A percentile compares a stretch with the other conserved stretches of the same genome.
Evolutionary conservation across 2,797 vertebrate genomes (phyloP).

Genomic region (Coreius guichenoti): DNA sequence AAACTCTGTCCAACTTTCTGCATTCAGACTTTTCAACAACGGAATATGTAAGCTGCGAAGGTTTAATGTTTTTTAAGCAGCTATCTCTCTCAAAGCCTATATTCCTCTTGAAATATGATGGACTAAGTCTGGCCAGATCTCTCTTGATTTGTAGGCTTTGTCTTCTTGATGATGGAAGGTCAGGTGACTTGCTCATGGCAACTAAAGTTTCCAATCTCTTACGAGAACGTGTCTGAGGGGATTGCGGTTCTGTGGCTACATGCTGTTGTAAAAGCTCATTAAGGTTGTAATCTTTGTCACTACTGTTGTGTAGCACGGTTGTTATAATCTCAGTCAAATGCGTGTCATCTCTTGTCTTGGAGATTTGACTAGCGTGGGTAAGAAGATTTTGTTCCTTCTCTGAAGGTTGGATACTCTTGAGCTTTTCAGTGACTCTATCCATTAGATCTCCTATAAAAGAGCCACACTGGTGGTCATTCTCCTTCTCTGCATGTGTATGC

Average conservation of each 20-base stretch:
- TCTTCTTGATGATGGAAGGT: slow-evolving; percentile 81
- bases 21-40: slow-evolving; percentile 2
- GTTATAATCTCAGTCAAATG: slow-evolving; percentile 90
- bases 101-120: slow-evolving; percentile 77
- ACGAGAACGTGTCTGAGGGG: slow-evolving; percentile 87
- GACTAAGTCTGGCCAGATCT: slow-evolving; percentile 85
- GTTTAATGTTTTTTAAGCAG: slow-evolving; percentile 11
- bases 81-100: slow-evolving; percentile 31
- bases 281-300: slow-evolving; percentile 86
- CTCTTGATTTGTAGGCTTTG: slow-evolving; percentile 89
- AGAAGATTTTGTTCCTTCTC: slow-evolving; percentile 78
- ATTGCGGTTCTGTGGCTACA: slow-evolving; percentile 83
- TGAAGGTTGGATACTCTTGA: slow-evolving; percentile 86
- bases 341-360: slow-evolving; percentile 76
- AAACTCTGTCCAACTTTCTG: slow-evolving; percentile 1
- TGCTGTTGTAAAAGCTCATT: slow-evolving; percentile 88
- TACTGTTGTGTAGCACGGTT: slow-evolving; percentile 87
- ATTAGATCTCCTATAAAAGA: slow-evolving; percentile 86
- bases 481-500: slow-evolving; percentile 26
- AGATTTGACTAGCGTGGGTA: slow-evolving; percentile 71
- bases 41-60: not conserved
- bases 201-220: slow-evolving; percentile 85
- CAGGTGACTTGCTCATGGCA: slow-evolving; percentile 79
- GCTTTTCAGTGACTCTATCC: slow-evolving; percentile 89
- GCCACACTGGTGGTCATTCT: slow-evolving; percentile 69